Evolutionary conservation across 2,113 vertebrate species (phyloP).

Genomic region (Triplophysa dalaica): DNA sequence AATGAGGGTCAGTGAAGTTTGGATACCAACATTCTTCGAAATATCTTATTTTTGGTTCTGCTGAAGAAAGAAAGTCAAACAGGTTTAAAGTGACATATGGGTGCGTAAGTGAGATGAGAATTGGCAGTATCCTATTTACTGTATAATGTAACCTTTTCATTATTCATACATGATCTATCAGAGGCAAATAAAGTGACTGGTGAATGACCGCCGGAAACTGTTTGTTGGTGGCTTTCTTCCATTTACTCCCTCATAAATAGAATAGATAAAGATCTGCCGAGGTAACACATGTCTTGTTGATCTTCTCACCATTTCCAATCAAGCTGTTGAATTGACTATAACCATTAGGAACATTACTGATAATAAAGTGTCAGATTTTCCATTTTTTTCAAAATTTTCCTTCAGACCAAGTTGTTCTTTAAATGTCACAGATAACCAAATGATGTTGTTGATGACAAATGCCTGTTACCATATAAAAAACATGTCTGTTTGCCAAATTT

Average conservation of each 20-base stretch:
- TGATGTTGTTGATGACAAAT: no score
- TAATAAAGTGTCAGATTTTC: neutral
- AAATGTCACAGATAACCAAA: neutral
- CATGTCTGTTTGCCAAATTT: no score
- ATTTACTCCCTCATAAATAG: slow-evolving; percentile 59
- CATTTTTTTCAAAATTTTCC: neutral
- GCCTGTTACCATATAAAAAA: no score
- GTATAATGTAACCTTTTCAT: neutral
- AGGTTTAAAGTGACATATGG: no score
- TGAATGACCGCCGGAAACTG: neutral
- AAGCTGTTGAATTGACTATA: slow-evolving; percentile 59
- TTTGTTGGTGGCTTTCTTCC: slow-evolving; percentile 17
- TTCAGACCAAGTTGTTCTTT: neutral
- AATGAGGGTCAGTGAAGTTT: no score
- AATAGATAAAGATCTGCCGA: slow-evolving; percentile 72
- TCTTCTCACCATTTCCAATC: slow-evolving; percentile 56
- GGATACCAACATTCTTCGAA: no score
- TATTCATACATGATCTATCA: neutral
- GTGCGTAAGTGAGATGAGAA: no score
- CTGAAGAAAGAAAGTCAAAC: no score
- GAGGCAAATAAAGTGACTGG: slow-evolving; percentile 5
- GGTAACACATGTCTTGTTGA: slow-evolving; percentile 64
- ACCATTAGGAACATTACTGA: neutral
- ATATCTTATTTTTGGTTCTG: no score
- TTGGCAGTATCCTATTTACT: neutral